A percentile compares a stretch with the other conserved stretches of the same genome.
Evolutionary conservation across 1,140 invertebrate genomes (phyloP).

Genomic region (Leptopilina boulardi): DNA sequence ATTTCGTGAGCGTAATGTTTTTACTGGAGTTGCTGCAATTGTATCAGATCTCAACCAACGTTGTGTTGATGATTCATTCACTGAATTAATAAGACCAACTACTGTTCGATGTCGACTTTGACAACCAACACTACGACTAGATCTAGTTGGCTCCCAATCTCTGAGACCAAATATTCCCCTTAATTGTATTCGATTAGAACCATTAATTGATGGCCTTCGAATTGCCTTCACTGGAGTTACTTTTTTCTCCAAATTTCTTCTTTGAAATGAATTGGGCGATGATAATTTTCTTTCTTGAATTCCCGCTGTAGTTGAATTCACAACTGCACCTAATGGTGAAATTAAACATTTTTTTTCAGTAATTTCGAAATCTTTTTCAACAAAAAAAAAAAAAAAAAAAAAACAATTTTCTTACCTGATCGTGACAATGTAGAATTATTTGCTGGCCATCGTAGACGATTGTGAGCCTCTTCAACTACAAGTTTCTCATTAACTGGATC

Average conservation of each 20-base stretch:
- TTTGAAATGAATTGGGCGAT: conserved; percentile 66
- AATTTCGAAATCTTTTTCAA: no score
- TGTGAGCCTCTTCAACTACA: conserved; percentile 49
- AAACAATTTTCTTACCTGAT: conserved; percentile 44
- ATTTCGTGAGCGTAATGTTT: conserved; percentile 72
- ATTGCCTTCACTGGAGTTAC: conserved; percentile 68
- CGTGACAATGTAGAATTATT: conserved; percentile 46
- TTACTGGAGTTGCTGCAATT: conserved; percentile 71
- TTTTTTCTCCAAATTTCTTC: conserved; percentile 72
- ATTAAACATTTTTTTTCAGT: neutral
- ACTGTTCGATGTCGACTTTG: conserved; percentile 41
- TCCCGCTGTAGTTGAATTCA: conserved; percentile 33
- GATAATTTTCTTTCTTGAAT: conserved; percentile 61
- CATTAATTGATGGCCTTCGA: conserved; percentile 67
- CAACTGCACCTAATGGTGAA: conserved; percentile 37
- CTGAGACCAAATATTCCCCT: conserved; percentile 64
- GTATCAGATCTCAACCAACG: conserved; percentile 74
- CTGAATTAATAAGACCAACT: conserved; percentile 39
- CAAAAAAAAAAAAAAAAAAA: conserved; percentile 8
- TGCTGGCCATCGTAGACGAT: conserved; percentile 62
- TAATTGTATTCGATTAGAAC: conserved; percentile 59
- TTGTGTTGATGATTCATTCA: conserved; percentile 47
- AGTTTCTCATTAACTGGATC: conserved; percentile 66
- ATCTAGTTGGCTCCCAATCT: conserved; percentile 66
- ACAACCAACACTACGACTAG: conserved; percentile 42